A percentile compares a stretch with the other conserved stretches of the same genome.
phyloP scores from a whole-genome alignment of 1,140 invertebrate genomes.

The Phymastichus coffea region DNA sequence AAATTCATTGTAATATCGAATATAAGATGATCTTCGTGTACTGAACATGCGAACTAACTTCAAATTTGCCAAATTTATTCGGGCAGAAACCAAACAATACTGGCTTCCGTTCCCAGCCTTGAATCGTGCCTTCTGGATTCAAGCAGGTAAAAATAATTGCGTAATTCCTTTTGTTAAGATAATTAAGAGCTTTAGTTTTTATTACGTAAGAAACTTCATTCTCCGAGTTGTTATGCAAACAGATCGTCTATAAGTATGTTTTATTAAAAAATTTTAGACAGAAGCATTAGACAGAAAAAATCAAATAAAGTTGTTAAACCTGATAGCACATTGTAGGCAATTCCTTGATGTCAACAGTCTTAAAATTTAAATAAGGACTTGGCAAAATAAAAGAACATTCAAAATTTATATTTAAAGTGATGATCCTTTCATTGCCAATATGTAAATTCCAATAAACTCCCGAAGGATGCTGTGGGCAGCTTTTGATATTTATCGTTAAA shows the following conservation, averaged over 20 bases:
- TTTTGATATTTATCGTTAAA: conserved; percentile 26
- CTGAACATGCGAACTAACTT: conserved; percentile 27
- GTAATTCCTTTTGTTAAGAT: conserved; percentile 34
- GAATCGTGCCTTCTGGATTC: conserved; percentile 29
- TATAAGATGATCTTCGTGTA: no score
- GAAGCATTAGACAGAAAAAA: not conserved
- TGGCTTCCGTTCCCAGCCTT: conserved; percentile 19
- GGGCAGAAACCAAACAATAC: conserved; percentile 43
- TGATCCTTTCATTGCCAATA: conserved; percentile 39
- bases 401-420: conserved; percentile 34
- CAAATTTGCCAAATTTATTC: conserved; percentile 33
- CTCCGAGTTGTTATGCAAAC: conserved; percentile 39
- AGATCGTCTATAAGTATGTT: conserved; percentile 33
- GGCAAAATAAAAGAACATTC: conserved; percentile 28
- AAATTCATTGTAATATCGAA: no score
- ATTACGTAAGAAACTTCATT: conserved; percentile 32
- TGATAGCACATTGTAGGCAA: not conserved
- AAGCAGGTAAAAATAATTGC: conserved; percentile 36
- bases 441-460: conserved; percentile 37
- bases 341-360: conserved; percentile 33
- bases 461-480: conserved; percentile 8
- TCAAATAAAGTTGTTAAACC: conserved; percentile 13
- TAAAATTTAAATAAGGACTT: conserved; percentile 31
- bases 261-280: not conserved
- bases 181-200: conserved; percentile 25